These are phyloP conservation scores for Peromyscus eremicus DNA, from an alignment of 2,797 vertebrate species.

Conservation along the genomic window DNA sequence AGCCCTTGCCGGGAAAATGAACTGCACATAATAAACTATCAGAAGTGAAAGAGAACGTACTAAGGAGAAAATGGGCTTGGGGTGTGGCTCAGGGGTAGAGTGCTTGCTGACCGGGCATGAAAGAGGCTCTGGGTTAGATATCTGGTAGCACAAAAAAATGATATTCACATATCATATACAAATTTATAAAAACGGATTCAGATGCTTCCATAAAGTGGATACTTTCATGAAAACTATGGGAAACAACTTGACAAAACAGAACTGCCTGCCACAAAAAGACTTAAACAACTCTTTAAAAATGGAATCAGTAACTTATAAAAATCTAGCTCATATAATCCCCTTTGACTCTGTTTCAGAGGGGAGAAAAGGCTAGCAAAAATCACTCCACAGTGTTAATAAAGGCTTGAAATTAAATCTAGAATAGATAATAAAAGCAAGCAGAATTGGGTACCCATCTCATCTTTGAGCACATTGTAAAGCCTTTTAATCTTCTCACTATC, in stretches of 20 bases:
- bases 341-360: not conserved
- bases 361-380: conserved; percentile 40
- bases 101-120: not conserved
- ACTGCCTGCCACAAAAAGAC: not conserved
- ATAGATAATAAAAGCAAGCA: conserved; percentile 6
- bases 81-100: not conserved
- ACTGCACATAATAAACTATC: not conserved
- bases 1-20: not conserved
- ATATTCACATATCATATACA: not conserved
- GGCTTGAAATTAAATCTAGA: conserved; percentile 32
- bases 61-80: not conserved
- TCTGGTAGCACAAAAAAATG: not conserved
- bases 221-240: conserved; percentile 56
- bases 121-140: not conserved
- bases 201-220: not conserved
- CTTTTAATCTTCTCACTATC: conserved; percentile 12
- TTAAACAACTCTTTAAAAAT: not conserved
- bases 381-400: not conserved
- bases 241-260: conserved; percentile 14
- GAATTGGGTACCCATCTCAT: not conserved
- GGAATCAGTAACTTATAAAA: conserved; percentile 50
- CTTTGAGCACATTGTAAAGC: conserved; percentile 14
- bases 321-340: not conserved
- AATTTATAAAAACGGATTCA: conserved; percentile 44
- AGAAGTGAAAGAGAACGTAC: not conserved